A percentile compares a stretch with the other conserved stretches of the same genome.
These are phyloP conservation scores for Sipha maydis DNA, from an alignment of 2,888 invertebrate genomes.

Conservation along the genomic window DNA sequence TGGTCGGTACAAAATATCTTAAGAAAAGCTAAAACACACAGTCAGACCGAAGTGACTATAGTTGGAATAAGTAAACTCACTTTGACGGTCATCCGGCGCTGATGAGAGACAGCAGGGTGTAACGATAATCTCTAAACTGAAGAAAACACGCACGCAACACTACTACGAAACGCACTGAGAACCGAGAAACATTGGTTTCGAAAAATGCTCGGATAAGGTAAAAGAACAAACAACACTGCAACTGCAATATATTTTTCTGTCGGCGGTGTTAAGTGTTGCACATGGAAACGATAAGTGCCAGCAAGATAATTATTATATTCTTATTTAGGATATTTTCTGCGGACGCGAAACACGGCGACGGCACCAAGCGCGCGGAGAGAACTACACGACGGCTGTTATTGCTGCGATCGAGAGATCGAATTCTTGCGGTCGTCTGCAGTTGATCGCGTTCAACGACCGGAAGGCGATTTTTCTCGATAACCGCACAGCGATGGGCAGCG, in stretches of 20 bases:
- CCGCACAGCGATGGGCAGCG: neutral
- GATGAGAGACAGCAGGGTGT: neutral
- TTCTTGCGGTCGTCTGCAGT: neutral
- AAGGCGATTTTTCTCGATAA: neutral
- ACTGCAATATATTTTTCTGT: too few relatives aligned
- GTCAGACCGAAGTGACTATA: too few relatives aligned
- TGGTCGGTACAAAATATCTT: too few relatives aligned
- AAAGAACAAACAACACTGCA: too few relatives aligned
- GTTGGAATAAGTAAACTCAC: neutral
- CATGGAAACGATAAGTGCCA: too few relatives aligned
- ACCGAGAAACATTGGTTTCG: neutral
- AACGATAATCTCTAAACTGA: neutral
- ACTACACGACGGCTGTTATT: neutral
- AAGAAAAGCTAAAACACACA: too few relatives aligned
- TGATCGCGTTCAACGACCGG: neutral
- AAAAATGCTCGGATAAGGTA: too few relatives aligned
- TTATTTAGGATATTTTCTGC: neutral
- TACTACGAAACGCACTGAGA: neutral
- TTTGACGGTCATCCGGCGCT: slow-evolving; percentile 6
- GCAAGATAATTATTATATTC: too few relatives aligned
- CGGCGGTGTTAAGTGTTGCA: too few relatives aligned
- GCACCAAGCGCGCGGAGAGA: neutral
- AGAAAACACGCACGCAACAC: neutral
- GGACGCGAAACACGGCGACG: neutral
- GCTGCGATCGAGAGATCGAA: neutral